Conservation (phyloP, 2,888 invertebrate genomes). For the Automeris io region DNA sequence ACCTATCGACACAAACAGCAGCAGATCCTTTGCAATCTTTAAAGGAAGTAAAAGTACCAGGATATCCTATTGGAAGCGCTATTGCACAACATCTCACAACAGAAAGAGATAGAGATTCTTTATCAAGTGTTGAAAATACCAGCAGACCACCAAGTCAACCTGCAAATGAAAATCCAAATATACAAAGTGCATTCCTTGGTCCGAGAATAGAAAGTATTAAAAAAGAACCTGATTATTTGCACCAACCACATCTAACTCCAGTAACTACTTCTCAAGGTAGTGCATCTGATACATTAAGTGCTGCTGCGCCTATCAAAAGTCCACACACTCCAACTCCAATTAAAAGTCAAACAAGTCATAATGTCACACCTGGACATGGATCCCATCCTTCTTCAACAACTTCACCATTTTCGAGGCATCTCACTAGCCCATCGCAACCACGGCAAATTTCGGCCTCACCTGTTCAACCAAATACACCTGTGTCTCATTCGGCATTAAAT, state of each 20-base stretch:
- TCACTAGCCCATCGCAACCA: constrained; percentile 67
- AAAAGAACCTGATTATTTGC: constrained; percentile 82
- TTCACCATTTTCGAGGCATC: constrained; percentile 69
- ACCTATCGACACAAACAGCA: constrained; percentile 68
- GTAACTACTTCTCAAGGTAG: constrained; percentile 66
- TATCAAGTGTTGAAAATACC: constrained; percentile 66
- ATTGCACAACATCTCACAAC: constrained; percentile 68
- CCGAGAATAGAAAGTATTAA: constrained; percentile 84
- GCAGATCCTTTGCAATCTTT: constrained; percentile 86
- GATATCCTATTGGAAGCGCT: constrained; percentile 78
- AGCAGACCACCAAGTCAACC: constrained; percentile 70
- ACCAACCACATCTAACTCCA: constrained; percentile 70
- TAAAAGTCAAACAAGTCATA: constrained; percentile 63
- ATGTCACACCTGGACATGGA: constrained; percentile 55
- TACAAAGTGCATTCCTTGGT: constrained; percentile 77
- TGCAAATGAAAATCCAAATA: constrained; percentile 63
- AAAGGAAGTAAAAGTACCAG: constrained; percentile 88
- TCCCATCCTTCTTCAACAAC: constrained; percentile 61
- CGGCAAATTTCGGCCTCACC: constrained; percentile 72
- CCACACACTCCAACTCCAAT: constrained; percentile 74
- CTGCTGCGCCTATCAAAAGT: constrained; percentile 76
- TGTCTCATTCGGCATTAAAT: constrained; percentile 79
- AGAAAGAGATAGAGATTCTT: constrained; percentile 68
- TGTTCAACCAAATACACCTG: constrained; percentile 62
- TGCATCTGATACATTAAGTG: constrained; percentile 58